Evolutionary conservation across 2,888 invertebrate genomes (phyloP).

Genomic region (Leuctra nigra): DNA sequence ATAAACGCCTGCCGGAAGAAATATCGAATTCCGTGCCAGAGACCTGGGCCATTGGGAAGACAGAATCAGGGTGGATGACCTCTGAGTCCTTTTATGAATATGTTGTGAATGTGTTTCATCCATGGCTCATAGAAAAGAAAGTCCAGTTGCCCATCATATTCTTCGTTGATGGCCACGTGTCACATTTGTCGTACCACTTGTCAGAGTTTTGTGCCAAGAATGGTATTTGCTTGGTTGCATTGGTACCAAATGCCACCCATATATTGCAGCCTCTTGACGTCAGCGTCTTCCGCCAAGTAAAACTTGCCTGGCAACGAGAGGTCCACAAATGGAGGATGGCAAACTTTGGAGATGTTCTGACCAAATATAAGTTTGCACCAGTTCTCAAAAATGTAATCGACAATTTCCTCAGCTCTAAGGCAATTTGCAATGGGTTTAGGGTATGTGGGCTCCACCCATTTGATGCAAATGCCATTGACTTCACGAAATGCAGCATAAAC

Average conservation of each 20-base stretch:
- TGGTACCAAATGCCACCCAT: slow-evolving; percentile 31
- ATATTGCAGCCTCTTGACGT: slow-evolving; percentile 31
- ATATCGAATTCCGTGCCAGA: slow-evolving; percentile 28
- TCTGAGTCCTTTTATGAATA: slow-evolving; percentile 36
- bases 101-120: slow-evolving; percentile 35
- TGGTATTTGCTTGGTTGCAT: slow-evolving; percentile 29
- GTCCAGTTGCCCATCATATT: slow-evolving; percentile 32
- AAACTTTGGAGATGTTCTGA: slow-evolving; percentile 30
- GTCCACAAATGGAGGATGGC: too few relatives aligned
- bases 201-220: slow-evolving; percentile 34
- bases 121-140: slow-evolving; percentile 32
- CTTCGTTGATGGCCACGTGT: slow-evolving; percentile 33
- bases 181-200: slow-evolving; percentile 31
- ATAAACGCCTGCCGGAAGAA: slow-evolving; percentile 31
- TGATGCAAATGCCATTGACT: neutral
- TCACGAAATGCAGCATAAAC: too few relatives aligned
- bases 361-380: slow-evolving; percentile 32
- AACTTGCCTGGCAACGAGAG: slow-evolving; percentile 27
- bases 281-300: slow-evolving; percentile 28
- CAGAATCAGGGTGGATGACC: slow-evolving; percentile 36
- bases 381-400: slow-evolving; percentile 25
- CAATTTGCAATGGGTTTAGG: neutral
- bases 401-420: neutral
- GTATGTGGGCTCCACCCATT: neutral
- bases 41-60: slow-evolving; percentile 33